A percentile compares a stretch with the other conserved stretches of the same genome.
Conservation (phyloP, 2,113 vertebrate genomes). For the Hipposideros armiger region DNA sequence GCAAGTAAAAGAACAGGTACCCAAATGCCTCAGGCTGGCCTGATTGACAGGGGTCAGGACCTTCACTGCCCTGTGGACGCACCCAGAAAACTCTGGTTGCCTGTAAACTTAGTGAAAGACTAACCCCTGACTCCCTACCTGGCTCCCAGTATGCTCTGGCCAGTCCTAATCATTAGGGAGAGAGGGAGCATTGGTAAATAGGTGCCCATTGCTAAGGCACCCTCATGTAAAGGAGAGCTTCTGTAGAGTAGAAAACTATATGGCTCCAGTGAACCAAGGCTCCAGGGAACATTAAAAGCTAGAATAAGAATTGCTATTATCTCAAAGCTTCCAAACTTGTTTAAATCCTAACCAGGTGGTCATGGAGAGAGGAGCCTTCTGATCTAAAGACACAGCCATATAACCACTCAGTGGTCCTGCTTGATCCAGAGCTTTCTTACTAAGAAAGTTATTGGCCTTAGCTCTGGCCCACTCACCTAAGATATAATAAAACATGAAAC, state of each 20-base stretch:
- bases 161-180: background rate
- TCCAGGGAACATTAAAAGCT: background rate
- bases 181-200: background rate
- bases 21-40: background rate
- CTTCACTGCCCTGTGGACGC: background rate
- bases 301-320: background rate
- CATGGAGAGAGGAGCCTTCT: background rate
- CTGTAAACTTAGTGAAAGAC: background rate
- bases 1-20: background rate
- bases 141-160: background rate
- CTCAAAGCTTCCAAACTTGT: background rate
- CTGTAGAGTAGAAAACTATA: background rate
- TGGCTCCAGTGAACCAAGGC: background rate
- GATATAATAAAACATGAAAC: background rate
- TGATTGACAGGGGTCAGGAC: background rate
- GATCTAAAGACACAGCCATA: background rate
- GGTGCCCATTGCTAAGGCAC: background rate
- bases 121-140: background rate
- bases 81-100: background rate
- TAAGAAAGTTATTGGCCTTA: background rate
- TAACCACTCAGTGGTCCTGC: background rate
- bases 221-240: background rate
- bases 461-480: background rate
- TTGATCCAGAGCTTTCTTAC: background rate
- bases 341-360: background rate